Base-by-base conservation (phyloP, 23 tunicate species). In the Trididemnum miniatum region DNA sequence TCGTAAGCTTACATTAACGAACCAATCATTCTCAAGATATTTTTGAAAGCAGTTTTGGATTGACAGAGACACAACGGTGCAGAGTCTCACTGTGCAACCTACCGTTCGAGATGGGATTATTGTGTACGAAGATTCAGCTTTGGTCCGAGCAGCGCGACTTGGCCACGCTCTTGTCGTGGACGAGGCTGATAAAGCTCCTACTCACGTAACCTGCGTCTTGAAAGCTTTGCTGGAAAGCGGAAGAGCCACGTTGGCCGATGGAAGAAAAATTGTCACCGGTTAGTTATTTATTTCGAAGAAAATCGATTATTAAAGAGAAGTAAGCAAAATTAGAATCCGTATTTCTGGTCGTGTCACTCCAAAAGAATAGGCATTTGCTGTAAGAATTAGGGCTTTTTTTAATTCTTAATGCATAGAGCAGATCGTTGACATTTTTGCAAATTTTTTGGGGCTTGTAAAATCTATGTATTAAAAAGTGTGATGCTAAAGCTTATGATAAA, bases 101-200 rank as follows among this genome's bases (percentile, higher is more conserved):
- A 89, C 98, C 32, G 95, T 95, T 1, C 85, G 82, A 27, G 98
- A 95, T 36, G 98, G 98, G 3, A 89, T 81, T 24, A 82, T 95
- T 1, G 98, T 94, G 0, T 95, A 86, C 60, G 98, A 95, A 39
- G 98, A 95, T 52, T 89, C 95, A 1, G 95, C 98, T 0, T 64
- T 95, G 34, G 98, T 95, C 23, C 59, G 88, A 36, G 98, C 98
- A 27, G 95, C 83, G 15, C 76, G 91, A 71, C 40, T 85, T 35
- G 98, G 98, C 30, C 95, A 95, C 69, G 98, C 95, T 0, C 87
- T 95, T 12, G 98, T 95, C 50, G 91, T 95, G 12, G 98, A 95
- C 74, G 98, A 95, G 40, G 98, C 98, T 0, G 98, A 94, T 76
- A 94, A 94, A 52, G 98, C 98, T 20, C 98, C 98, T 1, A 95